Evolutionary conservation across 2,888 invertebrate species (phyloP).

Genomic region (Dolichopus griseipennis): DNA sequence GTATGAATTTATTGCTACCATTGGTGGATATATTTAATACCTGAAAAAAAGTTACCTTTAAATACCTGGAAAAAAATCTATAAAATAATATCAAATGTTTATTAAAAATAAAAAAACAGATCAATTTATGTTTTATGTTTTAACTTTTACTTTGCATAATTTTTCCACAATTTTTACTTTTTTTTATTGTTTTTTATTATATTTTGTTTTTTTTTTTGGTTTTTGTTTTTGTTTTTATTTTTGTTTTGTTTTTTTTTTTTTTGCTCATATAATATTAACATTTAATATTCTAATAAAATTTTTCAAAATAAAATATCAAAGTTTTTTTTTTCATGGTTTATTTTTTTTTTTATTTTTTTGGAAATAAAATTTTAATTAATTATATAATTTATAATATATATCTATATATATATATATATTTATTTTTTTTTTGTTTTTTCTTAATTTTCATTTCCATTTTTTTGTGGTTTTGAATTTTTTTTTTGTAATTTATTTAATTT

Average conservation of each 20-base stretch:
- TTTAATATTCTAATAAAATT: conserved; percentile 6
- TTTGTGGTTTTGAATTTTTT: not conserved
- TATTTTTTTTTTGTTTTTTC: not conserved
- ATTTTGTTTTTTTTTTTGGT: not conserved
- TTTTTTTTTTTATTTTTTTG: not conserved
- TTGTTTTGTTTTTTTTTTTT: not conserved
- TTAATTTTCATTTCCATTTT: too few species aligned
- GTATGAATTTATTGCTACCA: too few species aligned
- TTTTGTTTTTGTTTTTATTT: not conserved
- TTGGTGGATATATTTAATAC: too few species aligned
- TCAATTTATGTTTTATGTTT: not conserved
- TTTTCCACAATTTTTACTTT: not conserved
- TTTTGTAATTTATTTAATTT: not conserved
- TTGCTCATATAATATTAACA: not conserved
- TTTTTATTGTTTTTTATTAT: not conserved
- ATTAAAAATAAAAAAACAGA: not conserved
- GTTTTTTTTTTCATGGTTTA: not conserved
- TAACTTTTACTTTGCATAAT: conserved; percentile 3
- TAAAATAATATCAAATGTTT: too few species aligned
- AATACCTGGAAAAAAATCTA: too few species aligned
- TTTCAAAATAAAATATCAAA: conserved; percentile 5
- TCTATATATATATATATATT: not conserved
- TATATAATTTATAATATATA: not conserved
- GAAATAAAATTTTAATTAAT: conserved; percentile 6
- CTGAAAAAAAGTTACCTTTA: too few species aligned